Base-by-base conservation (phyloP, 2,888 invertebrate genomes). In the Nebria brevicollis region DNA sequence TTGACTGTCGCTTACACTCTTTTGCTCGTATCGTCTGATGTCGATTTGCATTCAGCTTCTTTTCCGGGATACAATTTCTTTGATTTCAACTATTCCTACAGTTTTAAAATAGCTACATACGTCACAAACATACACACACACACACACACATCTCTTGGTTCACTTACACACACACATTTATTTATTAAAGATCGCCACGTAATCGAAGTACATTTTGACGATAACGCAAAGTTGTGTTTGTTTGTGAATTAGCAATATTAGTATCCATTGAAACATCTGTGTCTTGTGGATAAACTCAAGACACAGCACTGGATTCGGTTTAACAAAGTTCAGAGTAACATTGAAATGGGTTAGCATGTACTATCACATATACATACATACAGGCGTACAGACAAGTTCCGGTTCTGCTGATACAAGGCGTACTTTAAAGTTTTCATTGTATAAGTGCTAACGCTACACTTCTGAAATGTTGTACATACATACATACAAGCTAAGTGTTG, bases 1-100 rank as follows among this genome's bases (percentile, higher is more conserved):
- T 74, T 77, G 77, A 77, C 77, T 72, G 72, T 72, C 72, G 77
- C 72, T 77, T 77, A 77, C 72, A 77, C 77, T 75, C 75, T 77
- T 64, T 77, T 34, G 34, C 72, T 65, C 77, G 65, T 77, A 42
- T 72, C 65, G 64, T 73, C 13, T 43, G 34, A 34, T 34, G 34
- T 66, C 65, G 34, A 72, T 77, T 77, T 72, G 77, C 65, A 72
- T 72, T 72, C 20, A 72, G 64, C 72, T 65, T 72, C 26, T 54
- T 77, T 72, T 34, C 34, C 34, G 4, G 34, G 34, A 34, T 34
- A 4, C 34, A 4, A 2, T 5, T 34, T 34, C 34, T 34, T 34
- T 34, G 34, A 34, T 34, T 34, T 34, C 34, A 34, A 34, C 34
- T 34, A 34, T 34, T 4, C 34, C 34, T 34, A 34, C 5, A 34